phyloP scores from a whole-genome alignment of 2,797 vertebrate genomes.

The Pantherophis alleghaniensis region DNA sequence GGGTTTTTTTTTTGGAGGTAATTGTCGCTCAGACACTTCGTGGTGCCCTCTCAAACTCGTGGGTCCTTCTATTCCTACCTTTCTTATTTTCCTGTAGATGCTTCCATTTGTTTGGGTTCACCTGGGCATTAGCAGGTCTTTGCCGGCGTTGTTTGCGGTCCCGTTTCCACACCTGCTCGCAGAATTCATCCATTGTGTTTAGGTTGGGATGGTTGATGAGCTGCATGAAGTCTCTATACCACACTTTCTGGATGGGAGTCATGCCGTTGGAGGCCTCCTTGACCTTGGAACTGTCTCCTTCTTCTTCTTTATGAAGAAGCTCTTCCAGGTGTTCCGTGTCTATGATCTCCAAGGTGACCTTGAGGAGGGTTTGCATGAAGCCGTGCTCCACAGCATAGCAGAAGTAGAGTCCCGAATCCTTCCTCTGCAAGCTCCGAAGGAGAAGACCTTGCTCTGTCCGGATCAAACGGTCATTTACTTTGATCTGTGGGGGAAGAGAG shows the following conservation, averaged over 20 bases:
- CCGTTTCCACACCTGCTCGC: constrained; percentile 97
- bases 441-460: constrained; percentile 91
- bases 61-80: constrained; percentile 98
- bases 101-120: constrained; percentile 91
- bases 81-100: constrained; percentile 97
- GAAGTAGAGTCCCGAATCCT: constrained; percentile 88
- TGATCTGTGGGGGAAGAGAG: constrained; percentile 75
- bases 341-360: constrained; percentile 93
- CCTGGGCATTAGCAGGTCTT: constrained; percentile 79
- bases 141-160: constrained; percentile 91
- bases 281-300: constrained; percentile 68
- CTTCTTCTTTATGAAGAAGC: constrained; percentile 85
- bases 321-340: constrained; percentile 89
- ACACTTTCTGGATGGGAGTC: constrained; percentile 87
- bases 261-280: constrained; percentile 78
- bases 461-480: constrained; percentile 84
- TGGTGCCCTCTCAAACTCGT: constrained; percentile 95
- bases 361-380: constrained; percentile 93
- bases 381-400: constrained; percentile 96
- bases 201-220: constrained; percentile 94
- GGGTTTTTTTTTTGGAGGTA: constrained; percentile 71
- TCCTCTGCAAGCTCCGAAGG: constrained; percentile 84
- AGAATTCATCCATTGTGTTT: constrained; percentile 96
- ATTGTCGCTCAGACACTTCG: constrained; percentile 89
- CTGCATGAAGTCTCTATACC: constrained; percentile 98